phyloP scores from a whole-genome alignment of 1,140 invertebrate genomes.

The Neoseiulus cucumeris region DNA sequence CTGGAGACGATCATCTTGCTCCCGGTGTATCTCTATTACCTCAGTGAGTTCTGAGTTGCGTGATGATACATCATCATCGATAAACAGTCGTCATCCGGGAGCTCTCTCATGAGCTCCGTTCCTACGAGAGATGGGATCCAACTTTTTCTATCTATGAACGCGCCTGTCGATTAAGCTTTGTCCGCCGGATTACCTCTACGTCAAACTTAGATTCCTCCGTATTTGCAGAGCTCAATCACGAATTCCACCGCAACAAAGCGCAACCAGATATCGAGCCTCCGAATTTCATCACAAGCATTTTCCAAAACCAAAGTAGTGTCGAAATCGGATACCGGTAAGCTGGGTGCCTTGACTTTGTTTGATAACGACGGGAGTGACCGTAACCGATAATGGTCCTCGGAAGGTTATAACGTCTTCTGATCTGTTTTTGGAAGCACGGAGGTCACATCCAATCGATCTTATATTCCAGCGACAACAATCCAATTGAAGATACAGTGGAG shows the following conservation, averaged over 20 bases:
- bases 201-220: not conserved
- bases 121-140: too few relatives aligned
- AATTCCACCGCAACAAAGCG: not conserved
- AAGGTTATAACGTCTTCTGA: too few relatives aligned
- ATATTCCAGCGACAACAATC: not conserved
- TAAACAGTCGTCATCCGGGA: too few relatives aligned
- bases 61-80: too few relatives aligned
- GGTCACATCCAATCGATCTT: not conserved
- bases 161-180: too few relatives aligned
- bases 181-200: too few relatives aligned
- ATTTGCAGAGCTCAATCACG: not conserved
- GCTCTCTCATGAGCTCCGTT: too few relatives aligned
- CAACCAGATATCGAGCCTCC: not conserved
- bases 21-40: not conserved
- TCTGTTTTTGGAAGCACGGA: not conserved
- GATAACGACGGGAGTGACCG: too few relatives aligned
- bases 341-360: too few relatives aligned
- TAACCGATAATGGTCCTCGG: too few relatives aligned
- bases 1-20: not conserved
- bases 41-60: not conserved
- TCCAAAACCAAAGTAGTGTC: not conserved
- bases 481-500: not conserved
- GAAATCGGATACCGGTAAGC: slow-evolving; percentile 2
- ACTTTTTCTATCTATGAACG: too few relatives aligned
- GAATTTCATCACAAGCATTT: slow-evolving; percentile 5